Conservation (phyloP, 2,888 invertebrate species). For the Drosophila peninsularis region DNA sequence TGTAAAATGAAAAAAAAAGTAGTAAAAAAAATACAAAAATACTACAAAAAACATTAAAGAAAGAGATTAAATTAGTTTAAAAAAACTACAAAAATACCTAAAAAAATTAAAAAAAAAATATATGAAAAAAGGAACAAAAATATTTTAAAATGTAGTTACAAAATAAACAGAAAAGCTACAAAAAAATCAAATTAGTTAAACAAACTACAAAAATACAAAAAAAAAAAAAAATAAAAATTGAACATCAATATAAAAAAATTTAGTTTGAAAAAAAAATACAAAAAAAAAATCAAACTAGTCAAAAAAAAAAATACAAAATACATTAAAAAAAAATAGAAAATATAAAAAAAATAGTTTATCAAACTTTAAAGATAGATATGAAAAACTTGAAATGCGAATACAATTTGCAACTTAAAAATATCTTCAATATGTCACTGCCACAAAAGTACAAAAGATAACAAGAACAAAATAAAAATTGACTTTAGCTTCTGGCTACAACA, state of each 20-base stretch:
- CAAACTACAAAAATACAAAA: background rate
- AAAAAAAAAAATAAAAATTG: background rate
- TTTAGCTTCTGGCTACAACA: background rate
- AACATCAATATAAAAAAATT: background rate
- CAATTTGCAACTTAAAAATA: background rate
- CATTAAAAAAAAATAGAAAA: background rate
- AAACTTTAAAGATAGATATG: background rate
- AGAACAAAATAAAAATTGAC: background rate
- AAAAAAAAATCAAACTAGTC: background rate
- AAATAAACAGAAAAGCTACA: too few species aligned
- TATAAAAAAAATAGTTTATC: background rate
- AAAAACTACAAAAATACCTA: background rate
- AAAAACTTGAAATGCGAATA: background rate
- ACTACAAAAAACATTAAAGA: background rate
- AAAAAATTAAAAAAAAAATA: background rate
- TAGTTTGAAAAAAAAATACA: background rate
- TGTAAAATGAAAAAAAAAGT: background rate
- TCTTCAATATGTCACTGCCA: constrained; percentile 7
- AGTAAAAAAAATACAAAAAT: background rate
- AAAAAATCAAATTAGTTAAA: too few species aligned
- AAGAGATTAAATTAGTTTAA: too few species aligned
- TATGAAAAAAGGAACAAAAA: background rate
- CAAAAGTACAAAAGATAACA: constrained; percentile 6
- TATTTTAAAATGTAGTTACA: too few species aligned
- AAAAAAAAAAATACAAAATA: background rate